Evolutionary conservation across 2,113 vertebrate genomes (phyloP).

Genomic region (Aptenodytes patagonicus): DNA sequence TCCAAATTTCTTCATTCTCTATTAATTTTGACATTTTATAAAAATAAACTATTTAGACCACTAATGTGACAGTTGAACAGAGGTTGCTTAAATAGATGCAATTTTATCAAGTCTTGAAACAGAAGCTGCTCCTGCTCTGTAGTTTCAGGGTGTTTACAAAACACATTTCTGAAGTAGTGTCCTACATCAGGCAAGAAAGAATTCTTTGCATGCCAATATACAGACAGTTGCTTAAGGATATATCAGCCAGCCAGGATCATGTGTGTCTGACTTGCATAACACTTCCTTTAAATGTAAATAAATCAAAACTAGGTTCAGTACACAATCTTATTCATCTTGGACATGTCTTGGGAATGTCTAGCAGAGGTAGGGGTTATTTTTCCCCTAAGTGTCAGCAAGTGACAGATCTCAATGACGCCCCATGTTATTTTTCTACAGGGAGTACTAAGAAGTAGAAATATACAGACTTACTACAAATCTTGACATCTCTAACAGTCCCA

Average conservation of each 20-base stretch:
- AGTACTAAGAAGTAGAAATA: constrained; percentile 7
- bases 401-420: constrained; percentile 59
- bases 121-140: neutral
- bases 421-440: constrained; percentile 52
- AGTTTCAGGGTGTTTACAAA: constrained; percentile 36
- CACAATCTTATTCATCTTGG: neutral
- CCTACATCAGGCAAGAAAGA: neutral
- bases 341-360: neutral
- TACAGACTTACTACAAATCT: neutral
- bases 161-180: neutral
- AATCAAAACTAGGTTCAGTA: constrained; percentile 23
- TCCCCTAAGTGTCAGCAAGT: neutral
- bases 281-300: constrained; percentile 37
- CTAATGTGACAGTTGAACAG: neutral
- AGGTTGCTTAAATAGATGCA: neutral
- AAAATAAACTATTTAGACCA: no score
- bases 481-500: constrained; percentile 41
- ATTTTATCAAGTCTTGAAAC: neutral
- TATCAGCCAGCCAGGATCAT: constrained; percentile 4
- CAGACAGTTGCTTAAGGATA: constrained; percentile 50
- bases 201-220: neutral
- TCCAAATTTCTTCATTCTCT: neutral
- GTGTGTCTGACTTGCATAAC: neutral
- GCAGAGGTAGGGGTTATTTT: constrained; percentile 2
- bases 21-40: neutral